phyloP scores from a whole-genome alignment of 2,113 vertebrate species.

The Atrichornis clamosus region DNA sequence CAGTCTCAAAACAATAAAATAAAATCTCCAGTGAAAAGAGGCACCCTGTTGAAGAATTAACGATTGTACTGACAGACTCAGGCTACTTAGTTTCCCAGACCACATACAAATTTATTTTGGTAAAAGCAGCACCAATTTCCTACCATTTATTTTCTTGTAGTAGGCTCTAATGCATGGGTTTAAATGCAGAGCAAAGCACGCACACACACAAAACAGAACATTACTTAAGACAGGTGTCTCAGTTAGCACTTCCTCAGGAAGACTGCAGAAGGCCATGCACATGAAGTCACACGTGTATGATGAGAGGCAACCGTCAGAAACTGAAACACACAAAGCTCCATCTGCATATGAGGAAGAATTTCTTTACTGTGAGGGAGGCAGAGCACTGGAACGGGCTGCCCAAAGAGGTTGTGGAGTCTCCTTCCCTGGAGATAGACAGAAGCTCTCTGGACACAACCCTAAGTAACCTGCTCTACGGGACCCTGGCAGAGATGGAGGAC shows the following conservation, averaged over 20 bases:
- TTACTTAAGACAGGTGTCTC: background rate
- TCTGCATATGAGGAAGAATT: background rate
- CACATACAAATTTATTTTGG: background rate
- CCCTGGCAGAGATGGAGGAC: background rate
- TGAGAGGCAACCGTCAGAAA: background rate
- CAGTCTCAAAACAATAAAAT: background rate
- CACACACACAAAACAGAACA: background rate
- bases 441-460: background rate
- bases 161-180: background rate
- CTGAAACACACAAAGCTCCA: accelerated
- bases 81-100: background rate
- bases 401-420: background rate
- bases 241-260: background rate
- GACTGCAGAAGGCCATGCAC: background rate
- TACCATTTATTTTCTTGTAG: background rate
- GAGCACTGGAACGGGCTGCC: background rate
- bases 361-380: background rate
- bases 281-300: background rate
- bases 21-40: background rate
- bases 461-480: background rate
- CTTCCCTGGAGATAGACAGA: background rate
- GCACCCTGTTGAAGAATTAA: background rate
- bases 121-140: background rate
- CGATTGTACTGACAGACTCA: background rate
- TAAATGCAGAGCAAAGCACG: background rate